Evolutionary conservation across 2,797 vertebrate species (phyloP).

Genomic region (Lepus oiostolus): DNA sequence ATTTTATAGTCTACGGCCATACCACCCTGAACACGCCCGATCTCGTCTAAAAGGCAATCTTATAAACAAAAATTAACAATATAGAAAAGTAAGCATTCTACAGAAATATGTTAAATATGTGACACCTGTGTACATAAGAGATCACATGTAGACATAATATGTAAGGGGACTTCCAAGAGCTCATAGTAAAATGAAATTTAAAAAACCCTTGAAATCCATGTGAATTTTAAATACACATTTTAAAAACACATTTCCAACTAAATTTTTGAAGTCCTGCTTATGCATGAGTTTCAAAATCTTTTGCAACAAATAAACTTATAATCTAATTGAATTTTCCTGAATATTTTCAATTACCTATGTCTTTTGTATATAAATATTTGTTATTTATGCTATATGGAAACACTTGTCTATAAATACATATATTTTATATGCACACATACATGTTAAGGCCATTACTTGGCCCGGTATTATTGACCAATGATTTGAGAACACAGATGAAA

Average conservation of each 20-base stretch:
- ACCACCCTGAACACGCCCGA: too few species aligned
- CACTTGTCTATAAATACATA: background rate
- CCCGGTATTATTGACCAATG: background rate
- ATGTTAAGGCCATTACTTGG: background rate
- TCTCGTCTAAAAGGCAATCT: background rate
- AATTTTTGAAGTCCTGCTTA: too few species aligned
- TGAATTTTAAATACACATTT: too few species aligned
- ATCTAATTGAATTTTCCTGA: too few species aligned
- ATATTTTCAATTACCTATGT: too few species aligned
- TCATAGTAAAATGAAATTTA: too few species aligned
- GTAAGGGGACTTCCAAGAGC: background rate
- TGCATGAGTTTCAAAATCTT: too few species aligned
- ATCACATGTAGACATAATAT: too few species aligned
- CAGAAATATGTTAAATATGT: background rate
- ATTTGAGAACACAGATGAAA: conserved; percentile 25
- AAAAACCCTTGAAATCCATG: too few species aligned
- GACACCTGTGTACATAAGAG: background rate
- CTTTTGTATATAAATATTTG: background rate
- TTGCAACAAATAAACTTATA: too few species aligned
- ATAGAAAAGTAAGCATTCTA: background rate
- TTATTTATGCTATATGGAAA: background rate
- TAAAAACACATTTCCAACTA: too few species aligned
- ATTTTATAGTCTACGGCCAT: background rate
- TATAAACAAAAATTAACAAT: background rate
- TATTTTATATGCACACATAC: background rate